Base-by-base conservation (phyloP, 37 sponge, comb jelly and placozoan species). In the Oopsacas minuta region DNA sequence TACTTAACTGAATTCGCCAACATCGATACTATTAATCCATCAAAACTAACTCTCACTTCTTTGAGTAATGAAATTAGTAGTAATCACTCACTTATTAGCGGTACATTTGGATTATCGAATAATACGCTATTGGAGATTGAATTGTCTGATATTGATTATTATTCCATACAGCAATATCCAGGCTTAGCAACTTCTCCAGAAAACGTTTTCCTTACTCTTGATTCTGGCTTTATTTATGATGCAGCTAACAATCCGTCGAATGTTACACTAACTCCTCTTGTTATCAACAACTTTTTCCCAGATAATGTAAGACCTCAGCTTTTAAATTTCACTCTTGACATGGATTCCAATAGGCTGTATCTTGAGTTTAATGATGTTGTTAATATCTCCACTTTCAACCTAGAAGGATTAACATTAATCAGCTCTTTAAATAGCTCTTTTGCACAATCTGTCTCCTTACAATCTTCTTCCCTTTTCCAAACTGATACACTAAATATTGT, bases 361-460 rank as follows among this genome's bases (percentile, higher is more conserved):
- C 85, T 95, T 35, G 88, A 86, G 37, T 95, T 95, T 83, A 87
- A 95, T 39, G 93, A 92, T 81, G 90, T 91, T 30, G 87, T 95
- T 36, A 22, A 81, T 39, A 85, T 89, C n/a, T 37, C 35, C 1
- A 83, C 89, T 0, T 90, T 95, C 35, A 39, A 89, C 42, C 85
- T 89, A 17, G 85, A 82, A 42, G 86, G 84, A n/a, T 51, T 92
- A 1, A 85, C 91, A 5, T 91, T 92, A 39, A 10, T 61, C 30
- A 61, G 22, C 28, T 61, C 30, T 32, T 25, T 61, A 3, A 61
- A 61, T 12, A 34, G 30, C 22, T 61, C 75, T 61, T 61, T 20
- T 25, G 22, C 75, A 10, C 22, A 7, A 32, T 61, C 30, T 25
- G 28, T 61, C 5, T 3, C 3, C 20, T n/a, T 61, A 25, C 20